Base-by-base conservation (phyloP, 2,888 invertebrate genomes). In the Thysanoteuthis rhombus region DNA sequence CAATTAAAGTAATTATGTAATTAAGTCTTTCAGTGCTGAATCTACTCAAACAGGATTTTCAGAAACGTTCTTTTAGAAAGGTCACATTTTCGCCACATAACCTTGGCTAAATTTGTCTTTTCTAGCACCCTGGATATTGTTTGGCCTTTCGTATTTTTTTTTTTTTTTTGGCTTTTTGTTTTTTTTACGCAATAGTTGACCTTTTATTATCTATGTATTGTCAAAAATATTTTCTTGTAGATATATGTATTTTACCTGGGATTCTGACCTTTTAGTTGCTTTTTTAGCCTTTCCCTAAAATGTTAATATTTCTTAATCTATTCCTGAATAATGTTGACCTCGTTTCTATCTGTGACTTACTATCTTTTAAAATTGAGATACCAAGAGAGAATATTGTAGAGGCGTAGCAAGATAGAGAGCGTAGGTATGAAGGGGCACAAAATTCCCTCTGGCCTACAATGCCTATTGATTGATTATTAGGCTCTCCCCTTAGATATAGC, bases 231-330 rank as follows among this genome's bases (percentile, higher is more conserved):
- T 28, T 39, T 91, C 40, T 28, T 42, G 28, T 19, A 32, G 1
- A 22, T 22, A 10, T n/a, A 32, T 42, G 39, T 42, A 91, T 40
- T 91, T 28, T 42, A 40, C 45, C 92, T 91, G 92, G 12, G 19
- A 91, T 91, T 91, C 38, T 91, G 92, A 91, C 92, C 32, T 40
- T 91, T 45, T 38, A 91, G n/a, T 91, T 32, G n/a, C 38, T 25
- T 40, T 90, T 42, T 42, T 42, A 42, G 42, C 45, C 19, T 45
- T 45, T 45, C 45, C 6, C 12, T 45, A 45, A 45, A 45, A 45
- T 16, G 16, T 45, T 45, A 12, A 10, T 45, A 45, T 45, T 45
- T 45, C 45, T 19, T 45, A 45, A 45, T 45, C 16, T 16, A 45
- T 45, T 45, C 12, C 6, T 52, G 22, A 52, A 52, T 22, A 22